Conservation (phyloP, 2,113 vertebrate genomes). For the Thamnaconus septentrionalis region DNA sequence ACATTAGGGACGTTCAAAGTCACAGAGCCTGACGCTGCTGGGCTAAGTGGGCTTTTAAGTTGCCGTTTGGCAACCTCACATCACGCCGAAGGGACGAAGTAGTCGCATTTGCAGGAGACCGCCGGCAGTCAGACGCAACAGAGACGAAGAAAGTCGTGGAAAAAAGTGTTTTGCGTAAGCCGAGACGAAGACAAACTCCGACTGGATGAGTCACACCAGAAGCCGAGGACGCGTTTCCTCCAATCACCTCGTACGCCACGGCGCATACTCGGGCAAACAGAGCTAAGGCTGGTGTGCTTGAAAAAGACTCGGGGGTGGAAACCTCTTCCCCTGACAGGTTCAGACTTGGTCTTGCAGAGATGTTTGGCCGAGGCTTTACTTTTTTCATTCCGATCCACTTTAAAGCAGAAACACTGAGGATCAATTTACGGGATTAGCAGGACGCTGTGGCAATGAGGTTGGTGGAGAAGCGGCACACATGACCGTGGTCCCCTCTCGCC, state of each 20-base stretch:
- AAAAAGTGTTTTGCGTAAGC: too few species aligned
- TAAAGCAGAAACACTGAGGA: slow-evolving; percentile 57
- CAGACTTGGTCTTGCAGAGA: slow-evolving; percentile 56
- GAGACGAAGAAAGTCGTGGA: too few species aligned
- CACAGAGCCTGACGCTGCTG: too few species aligned
- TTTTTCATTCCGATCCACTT: slow-evolving; percentile 25
- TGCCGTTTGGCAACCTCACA: too few species aligned
- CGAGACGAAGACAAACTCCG: too few species aligned
- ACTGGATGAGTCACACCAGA: too few species aligned
- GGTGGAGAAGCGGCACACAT: slow-evolving; percentile 53
- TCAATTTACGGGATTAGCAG: slow-evolving; percentile 68
- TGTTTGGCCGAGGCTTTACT: slow-evolving; percentile 34
- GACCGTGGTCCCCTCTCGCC: slow-evolving; percentile 20
- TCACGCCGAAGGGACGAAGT: too few species aligned
- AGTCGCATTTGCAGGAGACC: too few species aligned
- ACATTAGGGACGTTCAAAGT: too few species aligned
- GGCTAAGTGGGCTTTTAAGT: too few species aligned
- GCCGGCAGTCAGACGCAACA: too few species aligned
- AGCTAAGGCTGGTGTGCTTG: slow-evolving; percentile 61
- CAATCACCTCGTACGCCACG: slow-evolving; percentile 60
- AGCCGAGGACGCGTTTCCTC: too few species aligned
- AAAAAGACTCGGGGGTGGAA: slow-evolving; percentile 43
- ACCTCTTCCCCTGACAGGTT: slow-evolving; percentile 57
- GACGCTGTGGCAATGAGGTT: slow-evolving; percentile 61
- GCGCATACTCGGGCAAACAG: slow-evolving; percentile 49